Evolutionary conservation across 2,113 vertebrate species (phyloP).

Genomic region (Rostratula benghalensis): DNA sequence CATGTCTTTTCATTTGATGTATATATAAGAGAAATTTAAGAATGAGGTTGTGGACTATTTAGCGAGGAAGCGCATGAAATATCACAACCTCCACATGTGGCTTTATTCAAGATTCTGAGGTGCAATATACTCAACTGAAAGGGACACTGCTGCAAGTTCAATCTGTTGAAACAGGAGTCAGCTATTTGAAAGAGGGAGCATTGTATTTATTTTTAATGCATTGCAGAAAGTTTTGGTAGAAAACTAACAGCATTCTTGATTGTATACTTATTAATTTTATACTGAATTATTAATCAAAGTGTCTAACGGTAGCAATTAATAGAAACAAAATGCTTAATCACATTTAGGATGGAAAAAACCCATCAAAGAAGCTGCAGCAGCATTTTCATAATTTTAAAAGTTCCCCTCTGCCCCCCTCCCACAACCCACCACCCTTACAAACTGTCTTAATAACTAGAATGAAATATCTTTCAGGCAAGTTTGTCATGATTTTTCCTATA

Average conservation of each 20-base stretch:
- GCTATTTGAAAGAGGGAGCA: not conserved
- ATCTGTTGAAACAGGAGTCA: not conserved
- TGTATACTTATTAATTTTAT: constrained; percentile 29
- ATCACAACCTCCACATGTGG: not conserved
- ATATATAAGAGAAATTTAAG: not conserved
- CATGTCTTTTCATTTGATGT: not conserved
- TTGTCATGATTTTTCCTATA: not conserved
- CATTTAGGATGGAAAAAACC: not conserved
- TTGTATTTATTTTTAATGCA: not conserved
- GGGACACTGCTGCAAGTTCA: not conserved
- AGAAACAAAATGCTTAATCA: constrained; percentile 38
- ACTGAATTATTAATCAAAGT: not conserved
- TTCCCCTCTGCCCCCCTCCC: not conserved
- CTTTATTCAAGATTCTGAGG: not conserved
- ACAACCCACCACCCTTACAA: not conserved
- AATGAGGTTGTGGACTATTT: not conserved
- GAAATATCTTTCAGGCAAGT: not conserved
- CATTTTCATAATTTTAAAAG: not conserved
- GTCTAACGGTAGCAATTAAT: constrained; percentile 27
- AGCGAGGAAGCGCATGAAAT: not conserved
- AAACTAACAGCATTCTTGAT: not conserved
- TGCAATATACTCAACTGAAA: not conserved
- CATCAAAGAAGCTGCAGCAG: not conserved
- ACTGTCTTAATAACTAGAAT: not conserved
- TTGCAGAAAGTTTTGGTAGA: not conserved